Conservation (phyloP, 92 coral and sea anemone genomes). For the Plumapathes pennacea region DNA sequence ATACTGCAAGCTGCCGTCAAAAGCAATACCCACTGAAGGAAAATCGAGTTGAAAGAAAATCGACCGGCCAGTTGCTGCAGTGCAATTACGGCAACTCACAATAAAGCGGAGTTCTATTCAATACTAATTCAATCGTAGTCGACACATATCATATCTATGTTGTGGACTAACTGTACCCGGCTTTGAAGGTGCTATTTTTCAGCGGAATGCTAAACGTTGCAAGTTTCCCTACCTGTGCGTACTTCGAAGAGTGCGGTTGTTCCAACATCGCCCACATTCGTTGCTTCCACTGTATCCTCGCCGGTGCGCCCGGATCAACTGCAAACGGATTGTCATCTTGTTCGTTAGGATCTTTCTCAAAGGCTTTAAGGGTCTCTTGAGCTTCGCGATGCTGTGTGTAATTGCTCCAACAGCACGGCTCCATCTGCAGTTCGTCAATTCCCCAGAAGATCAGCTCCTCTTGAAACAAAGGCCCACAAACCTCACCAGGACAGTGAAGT, state of each 20-base stretch:
- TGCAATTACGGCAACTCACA: no score
- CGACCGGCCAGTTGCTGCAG: no score
- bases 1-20: no score
- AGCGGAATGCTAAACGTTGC: no score
- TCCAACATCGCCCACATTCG: constrained; percentile 89
- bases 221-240: constrained; percentile 80
- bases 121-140: no score
- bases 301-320: constrained; percentile 27
- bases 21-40: no score
- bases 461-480: constrained; percentile 96
- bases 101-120: no score
- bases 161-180: no score
- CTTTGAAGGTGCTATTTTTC: no score
- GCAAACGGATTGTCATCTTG: constrained; percentile 58
- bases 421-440: constrained; percentile 98
- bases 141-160: no score
- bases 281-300: constrained; percentile 35
- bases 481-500: constrained; percentile 97
- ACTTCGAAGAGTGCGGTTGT: constrained; percentile 92
- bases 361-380: constrained; percentile 87
- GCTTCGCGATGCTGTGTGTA: constrained; percentile 98
- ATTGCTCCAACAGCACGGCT: constrained; percentile 99
- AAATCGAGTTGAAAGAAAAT: no score
- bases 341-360: constrained; percentile 81
- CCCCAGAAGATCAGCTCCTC: constrained; percentile 98